Evolutionary conservation across 2,797 vertebrate genomes (phyloP).

Genomic region (Pseudotriccus pelzelni): DNA sequence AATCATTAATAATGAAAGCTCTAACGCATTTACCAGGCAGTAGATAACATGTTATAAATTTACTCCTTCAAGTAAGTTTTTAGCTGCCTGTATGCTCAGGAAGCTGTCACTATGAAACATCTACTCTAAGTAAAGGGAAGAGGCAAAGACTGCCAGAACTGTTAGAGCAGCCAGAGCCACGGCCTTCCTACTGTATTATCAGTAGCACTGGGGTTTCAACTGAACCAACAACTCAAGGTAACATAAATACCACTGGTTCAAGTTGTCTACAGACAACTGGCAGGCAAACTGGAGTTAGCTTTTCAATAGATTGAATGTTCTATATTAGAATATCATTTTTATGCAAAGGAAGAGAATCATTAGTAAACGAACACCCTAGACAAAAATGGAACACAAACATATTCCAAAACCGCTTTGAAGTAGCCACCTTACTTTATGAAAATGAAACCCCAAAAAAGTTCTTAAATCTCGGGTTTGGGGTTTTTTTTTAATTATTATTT

Average conservation of each 20-base stretch:
- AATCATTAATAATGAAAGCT: not conserved
- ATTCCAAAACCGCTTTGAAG: not conserved
- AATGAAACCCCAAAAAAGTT: not conserved
- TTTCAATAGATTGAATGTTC: not conserved
- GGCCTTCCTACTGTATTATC: not conserved
- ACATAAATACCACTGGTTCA: not conserved
- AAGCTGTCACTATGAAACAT: not conserved
- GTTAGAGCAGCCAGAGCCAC: not conserved
- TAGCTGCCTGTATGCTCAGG: not conserved
- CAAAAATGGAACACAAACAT: not conserved
- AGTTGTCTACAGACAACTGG: not conserved
- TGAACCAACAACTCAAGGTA: not conserved
- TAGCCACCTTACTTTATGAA: not conserved
- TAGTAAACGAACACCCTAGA: not conserved
- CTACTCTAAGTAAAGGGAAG: not conserved
- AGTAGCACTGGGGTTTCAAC: not conserved
- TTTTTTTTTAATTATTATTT: not conserved
- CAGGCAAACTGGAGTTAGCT: not conserved
- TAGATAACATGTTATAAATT: not conserved
- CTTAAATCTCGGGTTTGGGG: not conserved
- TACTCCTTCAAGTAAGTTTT: not conserved
- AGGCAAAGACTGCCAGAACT: not conserved
- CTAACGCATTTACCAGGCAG: not conserved
- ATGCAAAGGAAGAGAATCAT: not conserved
- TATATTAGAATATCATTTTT: not conserved